A percentile compares a stretch with the other conserved stretches of the same genome.
phyloP scores from a whole-genome alignment of 2,113 vertebrate genomes.

The Pterophyllum scalare region DNA sequence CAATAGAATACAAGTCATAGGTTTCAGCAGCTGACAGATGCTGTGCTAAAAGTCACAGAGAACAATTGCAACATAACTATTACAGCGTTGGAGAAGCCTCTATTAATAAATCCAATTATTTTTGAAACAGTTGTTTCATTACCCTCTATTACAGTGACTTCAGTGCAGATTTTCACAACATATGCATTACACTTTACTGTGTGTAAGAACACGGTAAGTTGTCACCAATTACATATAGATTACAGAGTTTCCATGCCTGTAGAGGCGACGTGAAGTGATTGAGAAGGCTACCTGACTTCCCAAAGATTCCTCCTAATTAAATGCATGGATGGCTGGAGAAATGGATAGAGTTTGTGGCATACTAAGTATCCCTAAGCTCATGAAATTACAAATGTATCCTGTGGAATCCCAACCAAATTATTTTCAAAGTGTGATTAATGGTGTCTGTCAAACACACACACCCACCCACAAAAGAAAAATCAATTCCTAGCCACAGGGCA shows the following conservation, averaged over 20 bases:
- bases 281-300: slow-evolving; percentile 62
- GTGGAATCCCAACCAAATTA: slow-evolving; percentile 74
- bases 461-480: slow-evolving; percentile 42
- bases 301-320: slow-evolving; percentile 62
- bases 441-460: slow-evolving; percentile 60
- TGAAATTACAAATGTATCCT: slow-evolving; percentile 68
- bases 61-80: neutral
- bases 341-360: slow-evolving; percentile 54
- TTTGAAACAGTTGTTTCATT: neutral
- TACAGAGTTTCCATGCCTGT: slow-evolving; percentile 44
- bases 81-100: neutral
- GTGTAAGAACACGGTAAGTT: slow-evolving; percentile 25
- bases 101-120: neutral
- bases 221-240: slow-evolving; percentile 47
- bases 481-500: slow-evolving; percentile 51
- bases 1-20: neutral
- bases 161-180: neutral
- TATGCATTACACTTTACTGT: slow-evolving; percentile 10
- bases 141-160: neutral
- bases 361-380: slow-evolving; percentile 64
- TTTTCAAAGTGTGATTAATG: slow-evolving; percentile 78
- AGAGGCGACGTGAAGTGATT: slow-evolving; percentile 25
- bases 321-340: slow-evolving; percentile 68
- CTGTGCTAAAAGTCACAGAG: neutral
- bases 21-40: neutral